Evolutionary conservation across 2,888 invertebrate genomes (phyloP).

Genomic region (Agonum fuliginosum): DNA sequence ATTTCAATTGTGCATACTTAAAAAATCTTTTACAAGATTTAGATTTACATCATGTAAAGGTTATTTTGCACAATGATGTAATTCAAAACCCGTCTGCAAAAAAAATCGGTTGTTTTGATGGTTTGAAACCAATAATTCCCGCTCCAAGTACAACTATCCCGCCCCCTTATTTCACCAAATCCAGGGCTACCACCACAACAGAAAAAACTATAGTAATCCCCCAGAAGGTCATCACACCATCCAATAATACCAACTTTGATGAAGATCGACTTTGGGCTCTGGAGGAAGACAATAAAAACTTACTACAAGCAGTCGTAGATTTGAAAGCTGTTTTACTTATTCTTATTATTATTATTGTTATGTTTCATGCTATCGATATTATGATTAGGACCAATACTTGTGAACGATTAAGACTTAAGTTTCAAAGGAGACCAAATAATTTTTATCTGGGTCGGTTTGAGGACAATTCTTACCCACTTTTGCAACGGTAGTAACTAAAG

Average conservation of each 20-base stretch:
- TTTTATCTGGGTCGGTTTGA: background rate
- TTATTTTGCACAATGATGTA: background rate
- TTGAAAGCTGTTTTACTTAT: slow-evolving; percentile 28
- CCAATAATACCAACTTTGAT: background rate
- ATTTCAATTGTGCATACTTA: slow-evolving; percentile 29
- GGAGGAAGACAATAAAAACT: background rate
- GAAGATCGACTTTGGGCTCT: background rate
- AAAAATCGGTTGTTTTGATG: slow-evolving; percentile 41
- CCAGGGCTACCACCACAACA: background rate
- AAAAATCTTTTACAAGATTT: background rate
- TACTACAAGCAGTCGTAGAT: background rate
- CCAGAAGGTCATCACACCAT: background rate
- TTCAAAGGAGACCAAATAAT: background rate
- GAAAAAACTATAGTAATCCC: slow-evolving; percentile 8
- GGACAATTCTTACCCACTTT: slow-evolving; percentile 13
- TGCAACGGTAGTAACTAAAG: slow-evolving; percentile 15
- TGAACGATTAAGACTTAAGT: background rate
- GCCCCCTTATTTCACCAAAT: background rate
- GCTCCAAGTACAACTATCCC: background rate
- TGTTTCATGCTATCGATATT: slow-evolving; percentile 47
- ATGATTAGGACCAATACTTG: slow-evolving; percentile 37
- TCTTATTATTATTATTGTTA: slow-evolving; percentile 33
- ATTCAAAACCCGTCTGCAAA: background rate
- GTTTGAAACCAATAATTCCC: background rate
- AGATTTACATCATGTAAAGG: background rate